phyloP scores from a whole-genome alignment of 2,113 vertebrate genomes.

The Callocephalon fimbriatum region DNA sequence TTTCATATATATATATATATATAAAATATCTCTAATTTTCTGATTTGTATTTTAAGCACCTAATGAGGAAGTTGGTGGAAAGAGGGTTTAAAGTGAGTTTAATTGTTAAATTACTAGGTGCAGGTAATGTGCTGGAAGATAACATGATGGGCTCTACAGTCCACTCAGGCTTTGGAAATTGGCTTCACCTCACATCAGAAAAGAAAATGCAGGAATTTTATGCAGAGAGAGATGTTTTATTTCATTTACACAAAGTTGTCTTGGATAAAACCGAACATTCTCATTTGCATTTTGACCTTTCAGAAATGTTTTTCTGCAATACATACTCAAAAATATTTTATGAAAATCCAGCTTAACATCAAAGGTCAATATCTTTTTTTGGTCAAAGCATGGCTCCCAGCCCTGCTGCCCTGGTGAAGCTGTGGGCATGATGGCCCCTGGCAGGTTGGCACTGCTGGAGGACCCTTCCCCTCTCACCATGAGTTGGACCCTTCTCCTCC shows the following conservation, averaged over 20 bases:
- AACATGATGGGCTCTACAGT: accelerated
- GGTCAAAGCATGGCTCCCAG: accelerated
- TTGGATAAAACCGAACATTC: background rate
- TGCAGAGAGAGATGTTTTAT: background rate
- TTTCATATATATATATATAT: too few relatives aligned
- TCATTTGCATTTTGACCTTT: background rate
- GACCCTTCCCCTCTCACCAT: background rate
- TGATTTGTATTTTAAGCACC: background rate
- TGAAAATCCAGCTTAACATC: background rate
- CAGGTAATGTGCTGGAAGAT: background rate
- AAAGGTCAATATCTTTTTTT: background rate
- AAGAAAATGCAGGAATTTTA: background rate
- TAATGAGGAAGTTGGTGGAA: background rate
- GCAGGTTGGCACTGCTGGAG: accelerated
- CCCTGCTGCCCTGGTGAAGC: accelerated
- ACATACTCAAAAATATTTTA: background rate
- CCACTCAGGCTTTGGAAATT: background rate
- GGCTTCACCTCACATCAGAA: accelerated
- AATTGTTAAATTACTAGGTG: background rate
- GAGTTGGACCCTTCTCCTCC: background rate
- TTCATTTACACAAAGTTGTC: background rate
- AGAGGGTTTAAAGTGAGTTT: background rate
- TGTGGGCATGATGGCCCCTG: accelerated
- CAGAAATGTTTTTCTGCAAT: background rate
- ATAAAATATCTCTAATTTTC: background rate